Base-by-base conservation (phyloP, 2,888 invertebrate species). In the Rhamnusium bicolor region DNA sequence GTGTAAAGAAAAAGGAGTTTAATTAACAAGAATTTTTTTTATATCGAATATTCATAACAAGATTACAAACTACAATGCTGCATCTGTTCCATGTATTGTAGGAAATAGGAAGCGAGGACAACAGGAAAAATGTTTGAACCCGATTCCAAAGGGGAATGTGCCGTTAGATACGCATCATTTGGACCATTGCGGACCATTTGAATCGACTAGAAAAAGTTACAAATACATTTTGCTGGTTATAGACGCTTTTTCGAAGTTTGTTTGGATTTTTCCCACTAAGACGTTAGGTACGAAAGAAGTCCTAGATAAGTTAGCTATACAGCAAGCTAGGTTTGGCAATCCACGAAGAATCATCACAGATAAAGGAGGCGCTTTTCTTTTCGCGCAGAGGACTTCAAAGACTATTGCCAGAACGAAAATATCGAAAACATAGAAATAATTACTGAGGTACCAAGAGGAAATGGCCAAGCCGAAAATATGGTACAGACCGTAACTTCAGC, bases 291-390 rank as follows among this genome's bases (percentile, higher is more conserved):
- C 82, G 0, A 77, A 79, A 24, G 83, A 84, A 66, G 80, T 81
- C 0, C 72, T 85, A 12, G 56, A 69, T 10, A 71, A 73, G 21
- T 49, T 84, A n/a, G 63, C 70, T 61, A 73, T 47, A 14, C 83
- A 83, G 49, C 83, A 84, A 56, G 74, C 77, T 14, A 77, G 63
- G 5, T 88, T 87, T 81, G 87, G 86, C 7, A 85, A 85, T 72
- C 86, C 87, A 7, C 67, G 19, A 7, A 78, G 81, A 40, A 82
- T 86, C 4, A 82, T 87, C 2, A 82, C 85, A 0, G 86, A 87
- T 69, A 74, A 80, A 72, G 86, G 86, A 2, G 75, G 85, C 1
- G 86, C 88, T 2, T 88, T 85, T 70, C 88, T 2, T 88, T 85
- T 70, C 85, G 84, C 0, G 82, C 85, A 0, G 63, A 81, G 10